Evolutionary conservation across 1,140 invertebrate genomes (phyloP), one percentile per base, ranked within the genome.

Genomic region (Trachymyrmex septentrionalis): DNA sequence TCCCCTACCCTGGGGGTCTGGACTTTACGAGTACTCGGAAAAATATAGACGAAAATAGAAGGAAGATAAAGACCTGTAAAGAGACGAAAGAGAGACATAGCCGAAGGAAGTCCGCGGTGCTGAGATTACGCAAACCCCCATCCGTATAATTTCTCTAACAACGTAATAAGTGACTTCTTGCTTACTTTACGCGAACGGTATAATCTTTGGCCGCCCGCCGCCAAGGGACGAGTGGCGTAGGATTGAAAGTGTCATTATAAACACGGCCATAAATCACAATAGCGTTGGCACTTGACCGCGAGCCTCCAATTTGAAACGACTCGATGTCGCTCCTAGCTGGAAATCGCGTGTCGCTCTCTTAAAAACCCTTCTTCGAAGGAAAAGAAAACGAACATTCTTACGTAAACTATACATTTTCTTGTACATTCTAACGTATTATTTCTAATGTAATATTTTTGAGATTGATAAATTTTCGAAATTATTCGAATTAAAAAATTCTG

Each of bases 101-200:
- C 75, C 81, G 55, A 75, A 85, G 87, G 80, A 88, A 88, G 87
- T 89, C 73, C 71, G 53, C 55, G 12, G 19, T 66, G 44, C 55
- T 3, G 21, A 9, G 73, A 85, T 90, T 89, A 71, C 88, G 88
- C 78, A 90, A 89, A 53, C 73, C 55, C 55, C 21, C 44, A 85
- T 90, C 88, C 85, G 77, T 80, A 67, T 80, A 85, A 90, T 89
- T 81, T 87, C n/a, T 30, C 88, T 90, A 90, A 90, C 88, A 87
- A 89, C 88, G 82, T 90, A 90, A 90, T 90, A 87, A 90, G 88
- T 76, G 73, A 90, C 81, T 89, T 69, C 89, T 90, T 87, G 85
- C 85, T 84, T 78, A 85, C 85, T 90, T 89, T 89, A 67, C 44
- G 38, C 78, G 66, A 19, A 80, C 78, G 72, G 69, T 64, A 64